Base-by-base conservation (phyloP, 2,797 vertebrate species). In the Enteromius trimaculatus region DNA sequence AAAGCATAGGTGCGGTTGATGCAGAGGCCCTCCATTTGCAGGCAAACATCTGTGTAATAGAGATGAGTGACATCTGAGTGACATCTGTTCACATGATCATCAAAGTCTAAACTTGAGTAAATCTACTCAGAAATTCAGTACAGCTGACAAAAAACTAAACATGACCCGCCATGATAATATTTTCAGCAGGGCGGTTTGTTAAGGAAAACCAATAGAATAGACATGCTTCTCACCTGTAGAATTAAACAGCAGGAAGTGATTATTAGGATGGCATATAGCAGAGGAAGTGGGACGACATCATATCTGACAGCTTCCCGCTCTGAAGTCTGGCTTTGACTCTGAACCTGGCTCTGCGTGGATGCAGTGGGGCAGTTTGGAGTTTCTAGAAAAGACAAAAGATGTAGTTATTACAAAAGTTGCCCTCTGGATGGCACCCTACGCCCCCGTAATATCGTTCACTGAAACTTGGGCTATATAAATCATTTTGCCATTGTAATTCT, bases 261-360 rank as follows among this genome's bases (percentile, higher is more conserved):
- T 49, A 88, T 82, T 47, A 89, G 65, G 70, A 88, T 71, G 42
- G 80, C 84, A n/a, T 26, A 88, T 6, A 90, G 71, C 49, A 88
- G 75, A 72, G 71, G 76, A 39, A 87, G 53, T 26, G 85, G 71
- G 44, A 85, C 62, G 26, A 39, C 62, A 13, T 83, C 62, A 4
- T 11, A 62, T 68, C 60, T 29, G 7, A 66, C 29, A 9, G 66
- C 5, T 49, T 76, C 74, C 64, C 13, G 7, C 29, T 87, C 65
- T 2, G 85, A 69, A 62, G 9, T 81, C 66, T 79, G 60, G 14
- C 34, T 82, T 68, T 85, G 81, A 58, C 58, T 78, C 37, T 64
- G 76, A n/a, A 75, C 79, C 34, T 62, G 79, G 44, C 47, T 85
- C 37, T 70, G 31, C 0, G 65, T 72, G 26, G 65, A 49, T 71